Conservation (phyloP, 2,113 vertebrate species). For the Coracopsis vasa region DNA sequence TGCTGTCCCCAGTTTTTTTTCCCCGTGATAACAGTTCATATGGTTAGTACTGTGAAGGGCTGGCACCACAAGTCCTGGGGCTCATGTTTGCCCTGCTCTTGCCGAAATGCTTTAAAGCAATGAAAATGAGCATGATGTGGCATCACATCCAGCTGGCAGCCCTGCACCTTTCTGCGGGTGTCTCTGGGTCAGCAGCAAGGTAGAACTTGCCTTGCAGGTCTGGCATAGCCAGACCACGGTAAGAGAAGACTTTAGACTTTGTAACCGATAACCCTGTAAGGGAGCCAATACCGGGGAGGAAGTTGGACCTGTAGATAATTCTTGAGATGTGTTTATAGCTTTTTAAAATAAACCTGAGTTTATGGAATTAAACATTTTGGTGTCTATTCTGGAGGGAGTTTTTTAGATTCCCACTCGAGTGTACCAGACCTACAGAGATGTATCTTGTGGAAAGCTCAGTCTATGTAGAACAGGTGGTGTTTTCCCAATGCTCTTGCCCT, state of each 20-base stretch:
- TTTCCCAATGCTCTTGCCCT: background rate
- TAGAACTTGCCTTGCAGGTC: background rate
- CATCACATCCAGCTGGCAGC: background rate
- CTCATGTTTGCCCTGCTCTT: background rate
- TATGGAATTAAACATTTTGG: background rate
- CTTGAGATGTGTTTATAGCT: background rate
- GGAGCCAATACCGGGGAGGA: background rate
- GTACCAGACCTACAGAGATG: background rate
- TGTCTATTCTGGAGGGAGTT: background rate
- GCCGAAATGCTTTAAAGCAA: background rate
- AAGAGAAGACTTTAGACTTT: background rate
- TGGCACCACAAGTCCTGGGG: background rate
- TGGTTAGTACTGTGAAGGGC: background rate
- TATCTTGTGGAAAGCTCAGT: background rate
- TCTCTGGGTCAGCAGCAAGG: background rate
- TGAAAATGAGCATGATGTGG: background rate
- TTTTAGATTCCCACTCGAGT: background rate
- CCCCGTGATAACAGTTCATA: background rate
- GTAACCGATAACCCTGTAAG: background rate
- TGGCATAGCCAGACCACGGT: background rate
- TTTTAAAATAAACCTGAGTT: background rate
- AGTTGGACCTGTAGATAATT: background rate
- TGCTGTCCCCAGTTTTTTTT: background rate
- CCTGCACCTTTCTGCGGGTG: background rate
- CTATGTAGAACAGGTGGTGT: conserved; percentile 20